Percentiles rank a stretch among this genome's conserved stretches.
Conservation (phyloP, 2,113 vertebrate genomes). For the Cinclus mexicanus region DNA sequence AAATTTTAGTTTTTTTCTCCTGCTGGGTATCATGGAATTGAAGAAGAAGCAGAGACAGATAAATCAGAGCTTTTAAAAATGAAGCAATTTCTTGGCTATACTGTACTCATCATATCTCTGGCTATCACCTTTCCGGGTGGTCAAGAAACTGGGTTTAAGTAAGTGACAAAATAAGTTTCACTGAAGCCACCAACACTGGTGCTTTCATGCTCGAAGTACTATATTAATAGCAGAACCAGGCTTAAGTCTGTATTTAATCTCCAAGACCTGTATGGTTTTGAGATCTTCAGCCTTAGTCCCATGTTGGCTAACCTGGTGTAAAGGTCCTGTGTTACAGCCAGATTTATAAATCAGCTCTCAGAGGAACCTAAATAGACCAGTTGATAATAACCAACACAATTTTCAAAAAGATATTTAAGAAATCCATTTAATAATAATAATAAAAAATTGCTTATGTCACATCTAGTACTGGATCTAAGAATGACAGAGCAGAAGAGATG, state of each 20-base stretch:
- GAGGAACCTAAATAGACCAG: background rate
- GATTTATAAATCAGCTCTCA: background rate
- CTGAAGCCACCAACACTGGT: background rate
- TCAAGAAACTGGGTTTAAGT: background rate
- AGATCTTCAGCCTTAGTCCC: background rate
- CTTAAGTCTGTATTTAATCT: background rate
- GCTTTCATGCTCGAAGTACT: background rate
- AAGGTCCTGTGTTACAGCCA: background rate
- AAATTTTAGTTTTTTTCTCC: accelerated
- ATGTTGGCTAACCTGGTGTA: background rate
- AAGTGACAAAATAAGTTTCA: background rate
- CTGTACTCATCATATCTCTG: background rate
- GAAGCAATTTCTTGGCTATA: background rate
- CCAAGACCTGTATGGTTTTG: background rate
- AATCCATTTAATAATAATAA: background rate
- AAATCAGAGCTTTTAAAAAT: background rate
- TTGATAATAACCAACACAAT: background rate
- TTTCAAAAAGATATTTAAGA: background rate
- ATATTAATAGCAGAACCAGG: background rate
- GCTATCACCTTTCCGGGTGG: background rate
- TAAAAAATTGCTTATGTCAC: background rate
- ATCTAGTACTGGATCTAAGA: background rate
- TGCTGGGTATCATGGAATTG: background rate
- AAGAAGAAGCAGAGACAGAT: background rate
- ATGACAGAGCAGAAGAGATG: background rate